Evolutionary conservation across 1,140 invertebrate species (phyloP), one percentile per base, ranked within the genome.

Genomic region (Bursaphelenchus mucronatus): DNA sequence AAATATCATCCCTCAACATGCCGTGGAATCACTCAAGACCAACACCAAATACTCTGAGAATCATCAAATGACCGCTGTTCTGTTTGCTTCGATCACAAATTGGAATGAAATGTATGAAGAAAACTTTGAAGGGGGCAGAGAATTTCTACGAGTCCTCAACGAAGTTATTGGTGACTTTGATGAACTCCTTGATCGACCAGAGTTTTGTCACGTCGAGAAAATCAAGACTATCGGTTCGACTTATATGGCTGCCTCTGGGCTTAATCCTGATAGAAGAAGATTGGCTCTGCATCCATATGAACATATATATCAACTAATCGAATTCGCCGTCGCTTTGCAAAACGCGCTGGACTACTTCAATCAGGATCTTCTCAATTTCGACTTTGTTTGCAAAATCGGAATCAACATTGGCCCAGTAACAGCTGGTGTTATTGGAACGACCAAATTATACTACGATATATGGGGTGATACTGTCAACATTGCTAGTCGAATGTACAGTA

Each of bases 201-300:
- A 92, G 69, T 97, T 91, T 76, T 86, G 87, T 46, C 88, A 90
- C 59, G 90, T 97, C 0, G 93, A 96, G 80, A 97, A 97, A 82
- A 97, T 97, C 64, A 97, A 97, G 81, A 97, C 94, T 0, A 97
- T 97, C 64, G 94, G 93, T 4, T 90, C 90, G 67, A 94, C 92
- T 0, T 96, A 94, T 72, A 97, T 97, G 94, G 93, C 92, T 2
- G 94, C 94, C 0, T 92, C 91, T 64, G 94, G 94, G 0, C 82
- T 97, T 13, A 80, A 80, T 66, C 90, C 10, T 17, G 79, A 81
- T 46, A 51, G 70, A 49, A 63, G 79, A 49, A 66, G 74, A 10
- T 63, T 78, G 13, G 63, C 71, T 19, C 41, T 74, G 30, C 79
- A 80, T 68, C 78, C 78, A 3, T 80, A 80, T 56, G 79, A 79